These are phyloP conservation scores for Crotalus helleri DNA, from an alignment of 2,113 vertebrate species.

Conservation along the genomic window DNA sequence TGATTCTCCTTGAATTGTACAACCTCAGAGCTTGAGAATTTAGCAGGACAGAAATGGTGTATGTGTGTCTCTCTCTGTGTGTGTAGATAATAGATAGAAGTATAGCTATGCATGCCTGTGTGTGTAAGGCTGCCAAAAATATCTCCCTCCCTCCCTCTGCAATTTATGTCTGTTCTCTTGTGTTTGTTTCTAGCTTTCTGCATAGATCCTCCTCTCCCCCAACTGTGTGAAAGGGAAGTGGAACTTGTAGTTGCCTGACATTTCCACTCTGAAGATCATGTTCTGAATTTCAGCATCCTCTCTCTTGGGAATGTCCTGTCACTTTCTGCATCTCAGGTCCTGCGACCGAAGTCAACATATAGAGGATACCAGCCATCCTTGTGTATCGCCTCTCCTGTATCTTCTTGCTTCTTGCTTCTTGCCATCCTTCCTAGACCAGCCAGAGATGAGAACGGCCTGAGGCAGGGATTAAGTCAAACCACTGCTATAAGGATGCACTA, in stretches of 20 bases:
- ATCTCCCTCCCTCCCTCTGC: neutral
- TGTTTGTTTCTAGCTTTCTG: neutral
- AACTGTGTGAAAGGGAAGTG: neutral
- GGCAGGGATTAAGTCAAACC: neutral
- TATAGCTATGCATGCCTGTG: neutral
- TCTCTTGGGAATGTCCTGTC: neutral
- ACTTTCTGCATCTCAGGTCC: neutral
- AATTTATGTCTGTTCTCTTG: neutral
- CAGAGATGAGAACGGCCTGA: neutral
- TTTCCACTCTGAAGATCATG: neutral
- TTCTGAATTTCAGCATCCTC: neutral
- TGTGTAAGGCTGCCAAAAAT: neutral
- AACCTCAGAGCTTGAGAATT: neutral
- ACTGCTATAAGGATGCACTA: neutral
- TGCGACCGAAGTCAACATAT: neutral
- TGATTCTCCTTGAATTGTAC: neutral
- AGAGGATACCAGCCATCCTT: neutral
- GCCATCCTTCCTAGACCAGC: neutral
- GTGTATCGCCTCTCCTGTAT: neutral
- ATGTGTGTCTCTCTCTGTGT: neutral
- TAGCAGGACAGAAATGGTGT: neutral
- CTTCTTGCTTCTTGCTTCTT: neutral
- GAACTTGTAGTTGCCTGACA: neutral
- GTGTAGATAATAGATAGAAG: too few species aligned
- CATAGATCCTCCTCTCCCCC: neutral